phyloP scores from a whole-genome alignment of 2,113 vertebrate species.

The Campylorhamphus procurvoides region DNA sequence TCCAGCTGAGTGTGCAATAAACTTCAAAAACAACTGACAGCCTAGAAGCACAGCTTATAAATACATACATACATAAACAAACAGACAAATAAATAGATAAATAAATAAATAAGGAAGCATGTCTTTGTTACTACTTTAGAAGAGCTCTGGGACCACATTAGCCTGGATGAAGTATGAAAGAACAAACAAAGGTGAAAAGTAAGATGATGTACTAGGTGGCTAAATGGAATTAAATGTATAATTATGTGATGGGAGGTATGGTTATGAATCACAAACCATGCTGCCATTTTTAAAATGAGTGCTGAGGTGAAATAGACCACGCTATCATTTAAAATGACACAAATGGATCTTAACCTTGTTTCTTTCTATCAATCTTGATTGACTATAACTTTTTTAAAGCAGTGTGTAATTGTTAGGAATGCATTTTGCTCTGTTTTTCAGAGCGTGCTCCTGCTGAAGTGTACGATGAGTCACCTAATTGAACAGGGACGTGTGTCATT shows the following conservation, averaged over 20 bases:
- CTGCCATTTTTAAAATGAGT: slow-evolving; percentile 15
- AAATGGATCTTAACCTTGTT: slow-evolving; percentile 38
- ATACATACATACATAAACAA: not conserved
- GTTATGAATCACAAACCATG: slow-evolving; percentile 52
- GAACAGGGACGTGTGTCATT: slow-evolving; percentile 66
- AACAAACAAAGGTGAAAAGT: slow-evolving; percentile 46
- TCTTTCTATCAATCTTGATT: slow-evolving; percentile 36
- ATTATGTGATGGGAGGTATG: not conserved
- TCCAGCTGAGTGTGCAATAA: not conserved
- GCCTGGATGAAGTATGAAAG: not conserved
- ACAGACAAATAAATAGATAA: not conserved
- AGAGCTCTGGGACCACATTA: not conserved
- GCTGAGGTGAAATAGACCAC: slow-evolving; percentile 26
- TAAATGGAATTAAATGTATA: slow-evolving; percentile 1
- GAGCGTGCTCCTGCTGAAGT: not conserved
- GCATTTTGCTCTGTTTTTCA: slow-evolving; percentile 56
- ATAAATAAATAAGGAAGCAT: fast-evolving
- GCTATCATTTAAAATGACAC: not conserved
- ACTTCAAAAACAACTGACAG: not conserved
- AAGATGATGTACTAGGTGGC: slow-evolving; percentile 18
- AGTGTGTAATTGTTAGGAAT: slow-evolving; percentile 50
- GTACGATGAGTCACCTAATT: slow-evolving; percentile 69
- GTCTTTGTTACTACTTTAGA: not conserved
- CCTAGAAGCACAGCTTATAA: not conserved
- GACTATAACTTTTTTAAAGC: slow-evolving; percentile 42